Conservation (phyloP, 2,888 invertebrate genomes). For the Timema podura region DNA sequence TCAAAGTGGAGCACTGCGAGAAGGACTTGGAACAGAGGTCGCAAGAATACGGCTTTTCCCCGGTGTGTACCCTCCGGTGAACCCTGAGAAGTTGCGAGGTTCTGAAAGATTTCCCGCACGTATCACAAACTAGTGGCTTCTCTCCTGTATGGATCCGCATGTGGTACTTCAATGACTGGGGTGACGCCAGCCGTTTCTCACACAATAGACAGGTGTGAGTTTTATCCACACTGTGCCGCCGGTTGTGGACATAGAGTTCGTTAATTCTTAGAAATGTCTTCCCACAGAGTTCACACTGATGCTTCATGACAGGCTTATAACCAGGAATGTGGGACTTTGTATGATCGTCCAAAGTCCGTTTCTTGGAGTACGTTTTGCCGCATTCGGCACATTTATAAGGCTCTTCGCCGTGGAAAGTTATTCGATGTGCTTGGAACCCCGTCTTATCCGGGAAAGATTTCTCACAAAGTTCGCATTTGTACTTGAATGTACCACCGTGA, state of each 20-base stretch:
- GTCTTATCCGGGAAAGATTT: constrained; percentile 12
- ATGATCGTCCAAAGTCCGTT: constrained; percentile 39
- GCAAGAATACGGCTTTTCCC: constrained; percentile 50
- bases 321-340: constrained; percentile 34
- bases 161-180: constrained; percentile 46
- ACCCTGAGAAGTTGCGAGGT: constrained; percentile 46
- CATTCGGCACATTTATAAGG: constrained; percentile 39
- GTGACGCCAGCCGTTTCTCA: constrained; percentile 40
- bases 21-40: constrained; percentile 50
- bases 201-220: constrained; percentile 45
- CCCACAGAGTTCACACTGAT: constrained; percentile 47
- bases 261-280: constrained; percentile 52
- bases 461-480: constrained; percentile 23
- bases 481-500: constrained; percentile 20
- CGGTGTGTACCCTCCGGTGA: constrained; percentile 48
- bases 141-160: constrained; percentile 46
- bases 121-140: constrained; percentile 43
- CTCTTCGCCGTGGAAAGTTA: constrained; percentile 27
- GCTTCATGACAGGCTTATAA: too few relatives aligned
- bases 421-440: constrained; percentile 18
- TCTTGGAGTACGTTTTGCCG: constrained; percentile 38
- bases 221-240: constrained; percentile 44
- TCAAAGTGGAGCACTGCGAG: constrained; percentile 50
- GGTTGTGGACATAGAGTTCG: constrained; percentile 52
- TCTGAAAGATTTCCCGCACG: constrained; percentile 45